phyloP scores from a whole-genome alignment of 1,140 invertebrate species.

The Drosophila equinoxialis region DNA sequence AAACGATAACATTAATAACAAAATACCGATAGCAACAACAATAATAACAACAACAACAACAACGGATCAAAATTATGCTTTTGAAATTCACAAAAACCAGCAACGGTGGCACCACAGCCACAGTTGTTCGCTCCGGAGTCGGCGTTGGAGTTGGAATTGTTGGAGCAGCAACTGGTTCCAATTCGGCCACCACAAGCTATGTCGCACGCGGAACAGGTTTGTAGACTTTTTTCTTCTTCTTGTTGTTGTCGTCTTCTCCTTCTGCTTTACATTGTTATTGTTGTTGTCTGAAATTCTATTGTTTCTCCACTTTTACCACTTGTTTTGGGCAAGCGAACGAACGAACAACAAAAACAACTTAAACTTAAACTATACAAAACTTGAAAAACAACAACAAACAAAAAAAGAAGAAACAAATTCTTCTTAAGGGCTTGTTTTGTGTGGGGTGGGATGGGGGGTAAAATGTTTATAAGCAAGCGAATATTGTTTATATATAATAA shows the following conservation, averaged over 20 bases:
- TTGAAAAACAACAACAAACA: not conserved
- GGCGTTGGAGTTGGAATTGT: slow-evolving; percentile 51
- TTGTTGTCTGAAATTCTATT: not conserved
- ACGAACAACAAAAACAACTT: not conserved
- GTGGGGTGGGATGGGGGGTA: too few relatives aligned
- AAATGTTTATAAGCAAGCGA: too few relatives aligned
- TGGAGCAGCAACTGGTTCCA: slow-evolving; percentile 52
- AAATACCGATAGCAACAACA: slow-evolving; percentile 18
- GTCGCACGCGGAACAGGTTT: slow-evolving; percentile 74
- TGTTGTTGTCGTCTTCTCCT: not conserved
- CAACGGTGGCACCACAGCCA: slow-evolving; percentile 8
- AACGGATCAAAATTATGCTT: slow-evolving; percentile 46
- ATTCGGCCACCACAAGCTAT: slow-evolving; percentile 66
- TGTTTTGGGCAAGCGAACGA: not conserved
- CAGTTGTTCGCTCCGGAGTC: slow-evolving; percentile 16
- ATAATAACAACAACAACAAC: slow-evolving; percentile 17
- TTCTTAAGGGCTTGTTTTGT: too few relatives aligned
- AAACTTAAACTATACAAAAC: not conserved
- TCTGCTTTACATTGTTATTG: not conserved
- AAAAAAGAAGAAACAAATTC: slow-evolving; percentile 12
- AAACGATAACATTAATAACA: slow-evolving; percentile 5
- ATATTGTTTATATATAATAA: too few relatives aligned
- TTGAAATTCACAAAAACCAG: slow-evolving; percentile 62
- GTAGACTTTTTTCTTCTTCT: slow-evolving; percentile 24
- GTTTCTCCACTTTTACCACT: not conserved